Percentiles rank a stretch among this genome's conserved stretches.
Conservation (phyloP, 2,888 invertebrate genomes). For the Sipha maydis region DNA sequence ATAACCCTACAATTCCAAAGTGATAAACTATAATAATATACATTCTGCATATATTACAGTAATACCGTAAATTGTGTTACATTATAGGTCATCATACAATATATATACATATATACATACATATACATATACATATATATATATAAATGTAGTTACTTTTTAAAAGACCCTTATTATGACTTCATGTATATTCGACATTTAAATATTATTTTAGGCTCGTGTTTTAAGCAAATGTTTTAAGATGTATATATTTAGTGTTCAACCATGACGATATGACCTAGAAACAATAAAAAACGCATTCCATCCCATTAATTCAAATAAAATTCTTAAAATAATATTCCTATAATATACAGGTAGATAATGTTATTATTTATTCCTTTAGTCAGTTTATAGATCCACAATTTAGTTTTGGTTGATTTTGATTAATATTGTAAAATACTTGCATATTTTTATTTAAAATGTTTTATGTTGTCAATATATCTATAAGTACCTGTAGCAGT, state of each 20-base stretch:
- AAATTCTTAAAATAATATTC: too few species aligned
- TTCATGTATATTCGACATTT: not conserved
- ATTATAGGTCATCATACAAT: not conserved
- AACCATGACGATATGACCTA: not conserved
- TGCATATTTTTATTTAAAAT: too few species aligned
- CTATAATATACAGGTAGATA: too few species aligned
- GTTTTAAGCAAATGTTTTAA: not conserved
- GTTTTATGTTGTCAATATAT: too few species aligned
- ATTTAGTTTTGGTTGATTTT: too few species aligned
- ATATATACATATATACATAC: too few species aligned
- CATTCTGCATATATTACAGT: not conserved
- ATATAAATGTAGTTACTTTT: not conserved
- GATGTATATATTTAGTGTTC: not conserved
- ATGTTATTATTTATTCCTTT: too few species aligned
- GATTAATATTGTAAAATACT: too few species aligned
- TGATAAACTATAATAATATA: not conserved
- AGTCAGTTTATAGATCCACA: too few species aligned
- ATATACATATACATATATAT: too few species aligned
- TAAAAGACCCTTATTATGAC: not conserved
- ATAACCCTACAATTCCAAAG: not conserved
- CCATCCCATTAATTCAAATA: not conserved
- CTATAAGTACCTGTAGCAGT: too few species aligned
- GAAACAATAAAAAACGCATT: not conserved
- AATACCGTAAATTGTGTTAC: not conserved
- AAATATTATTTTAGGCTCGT: not conserved